Evolutionary conservation across 37 sponge, comb jelly and placozoan genomes (phyloP), one percentile per base, ranked within the genome.

Genomic region (Beroe forskalii): DNA sequence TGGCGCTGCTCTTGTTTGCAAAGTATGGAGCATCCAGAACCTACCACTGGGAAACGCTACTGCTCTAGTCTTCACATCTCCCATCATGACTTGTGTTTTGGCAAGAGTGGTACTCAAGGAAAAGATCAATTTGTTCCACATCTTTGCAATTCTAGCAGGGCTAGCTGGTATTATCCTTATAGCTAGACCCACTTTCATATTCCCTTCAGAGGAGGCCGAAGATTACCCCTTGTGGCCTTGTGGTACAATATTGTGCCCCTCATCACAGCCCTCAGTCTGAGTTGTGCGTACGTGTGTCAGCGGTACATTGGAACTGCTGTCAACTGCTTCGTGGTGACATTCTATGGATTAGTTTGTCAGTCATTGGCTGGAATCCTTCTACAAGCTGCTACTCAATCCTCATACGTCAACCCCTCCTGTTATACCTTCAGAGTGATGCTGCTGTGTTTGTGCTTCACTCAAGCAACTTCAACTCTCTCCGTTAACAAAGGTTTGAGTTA

Each of bases 11-110:
- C 72, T 12, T 1, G 17, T 69, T 1, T 27, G 17, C 72, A 69
- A 35, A 69, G 32, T 69, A 1, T 69, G 72, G 72, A 69, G 72
- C 17, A 14, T 35, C 36, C 72, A 69, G 32, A 69, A 69, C 32
- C 36, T 69, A 14, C 38, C 35, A 14, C 38, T 69, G 38, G 72
- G 72, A 36, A 32, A 69, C 32, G 72, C 72, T 36, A 69, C 38
- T 32, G 72, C 72, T 36, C 72, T 69, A 17, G 19, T 69, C 35
- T 69, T 69, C 72, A 33, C 72, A 3, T 69, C 72, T 12, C 72
- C 72, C 12, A 9, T 69, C 38, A 32, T 69, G 27, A 32, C 72
- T 36, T 69, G 72, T 37, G 32, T 69, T 17, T 33, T 69, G 72
- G 72, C 17, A 19, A 32, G 72, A 36, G 32, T 69, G 12, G 28